Base-by-base conservation (phyloP, 2,797 vertebrate genomes). In the Darevskia nairensis region DNA sequence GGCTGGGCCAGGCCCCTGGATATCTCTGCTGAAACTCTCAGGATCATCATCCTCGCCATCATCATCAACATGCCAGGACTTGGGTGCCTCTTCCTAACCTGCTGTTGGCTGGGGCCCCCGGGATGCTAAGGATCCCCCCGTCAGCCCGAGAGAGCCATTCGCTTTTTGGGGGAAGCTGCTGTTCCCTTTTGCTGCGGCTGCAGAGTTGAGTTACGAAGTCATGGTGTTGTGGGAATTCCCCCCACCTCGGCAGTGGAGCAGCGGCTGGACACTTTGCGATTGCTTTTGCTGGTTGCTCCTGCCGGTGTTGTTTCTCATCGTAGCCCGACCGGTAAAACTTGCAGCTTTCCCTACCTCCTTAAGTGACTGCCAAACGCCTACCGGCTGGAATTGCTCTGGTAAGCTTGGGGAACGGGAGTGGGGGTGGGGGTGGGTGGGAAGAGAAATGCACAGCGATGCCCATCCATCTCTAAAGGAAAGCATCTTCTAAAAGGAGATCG, bases 341-440 rank as follows among this genome's bases (percentile, higher is more conserved):
- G 97, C 98, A 95, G 98, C 98, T 90, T 99, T 99, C 97, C 98
- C 98, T 91, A 99, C 98, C 94, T 99, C 98, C 96, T 97, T 99
- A 95, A 99, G 98, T 96, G 98, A 99, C 97, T 99, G 98, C 95
- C 98, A 99, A 97, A 99, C 98, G 92, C 98, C 98, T 88, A 99
- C 98, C 94, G 98, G 98, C 95, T 99, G 98, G 98, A 99, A 99
- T 96, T 99, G 98, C 97, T 99, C 98, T 82, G 98, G 98, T 99
- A 97, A 99, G 98, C 92, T 46, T 66, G 32, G 17, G 6, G 41
- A 1, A 21, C 19, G 61, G 3, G 2, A 15, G 27, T 2, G 0
- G 2, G 1, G 55, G 29, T 19, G 21, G 55, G 29, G 3, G n/a
- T 29, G 3, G n/a, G 39, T 2, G 27, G 8, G 3, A 9, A 15